phyloP scores from a whole-genome alignment of 1,140 invertebrate genomes.

The Cryptotermes secundus region DNA sequence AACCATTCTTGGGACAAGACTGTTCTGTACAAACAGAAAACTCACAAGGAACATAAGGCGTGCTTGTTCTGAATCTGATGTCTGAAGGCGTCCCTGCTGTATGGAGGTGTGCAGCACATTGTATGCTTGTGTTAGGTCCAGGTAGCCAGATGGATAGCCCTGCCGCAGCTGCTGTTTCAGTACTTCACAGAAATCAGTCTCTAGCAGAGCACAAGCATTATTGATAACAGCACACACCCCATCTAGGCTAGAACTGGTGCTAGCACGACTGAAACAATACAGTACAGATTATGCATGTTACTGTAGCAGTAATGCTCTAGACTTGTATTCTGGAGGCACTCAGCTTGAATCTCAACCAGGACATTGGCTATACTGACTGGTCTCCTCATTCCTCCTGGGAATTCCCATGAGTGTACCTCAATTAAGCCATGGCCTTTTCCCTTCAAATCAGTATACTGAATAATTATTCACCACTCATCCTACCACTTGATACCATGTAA shows the following conservation, averaged over 20 bases:
- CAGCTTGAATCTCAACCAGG: no score
- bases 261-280: constrained; percentile 64
- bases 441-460: no score
- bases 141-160: constrained; percentile 84
- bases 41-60: constrained; percentile 62
- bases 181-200: constrained; percentile 80
- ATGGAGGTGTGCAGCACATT: constrained; percentile 78
- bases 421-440: no score
- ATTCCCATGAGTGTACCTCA: no score
- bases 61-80: constrained; percentile 77
- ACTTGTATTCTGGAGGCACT: no score
- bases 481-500: no score
- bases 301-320: no score
- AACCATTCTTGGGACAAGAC: no score
- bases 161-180: constrained; percentile 73
- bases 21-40: not conserved
- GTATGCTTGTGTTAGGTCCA: constrained; percentile 78
- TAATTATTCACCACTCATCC: no score
- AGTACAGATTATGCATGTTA: not conserved
- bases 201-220: constrained; percentile 84
- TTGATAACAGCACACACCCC: constrained; percentile 97
- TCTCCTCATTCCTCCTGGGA: no score
- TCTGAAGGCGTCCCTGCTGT: constrained; percentile 78
- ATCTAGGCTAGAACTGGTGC: constrained; percentile 89
- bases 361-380: no score